phyloP scores from a whole-genome alignment of 1,140 invertebrate genomes.

The Aleiodes sp. region DNA sequence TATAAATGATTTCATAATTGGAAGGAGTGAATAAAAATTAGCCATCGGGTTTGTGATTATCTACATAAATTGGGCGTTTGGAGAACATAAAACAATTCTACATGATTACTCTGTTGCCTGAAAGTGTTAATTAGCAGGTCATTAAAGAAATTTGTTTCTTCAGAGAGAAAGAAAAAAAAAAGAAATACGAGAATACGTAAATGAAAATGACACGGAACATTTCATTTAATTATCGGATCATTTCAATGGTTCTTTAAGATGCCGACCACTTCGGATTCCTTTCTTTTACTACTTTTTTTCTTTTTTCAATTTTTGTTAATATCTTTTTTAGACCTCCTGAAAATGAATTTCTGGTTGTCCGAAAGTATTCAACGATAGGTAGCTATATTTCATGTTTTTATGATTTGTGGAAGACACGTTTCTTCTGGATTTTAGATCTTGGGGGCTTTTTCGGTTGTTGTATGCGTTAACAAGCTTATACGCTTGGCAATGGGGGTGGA shows the following conservation, averaged over 20 bases:
- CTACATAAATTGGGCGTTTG: too few species aligned
- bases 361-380: conserved; percentile 25
- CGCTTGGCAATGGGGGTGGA: conserved; percentile 3
- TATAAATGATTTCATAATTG: too few species aligned
- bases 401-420: conserved; percentile 38
- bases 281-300: background rate
- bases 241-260: background rate
- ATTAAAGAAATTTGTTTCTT: background rate
- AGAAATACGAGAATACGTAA: background rate
- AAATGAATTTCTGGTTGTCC: conserved; percentile 25
- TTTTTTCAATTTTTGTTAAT: too few species aligned
- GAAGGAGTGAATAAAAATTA: too few species aligned
- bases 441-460: conserved; percentile 21
- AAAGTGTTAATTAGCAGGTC: conserved; percentile 19
- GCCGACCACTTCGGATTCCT: background rate
- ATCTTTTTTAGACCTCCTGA: background rate
- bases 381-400: conserved; percentile 36
- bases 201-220: conserved; percentile 11
- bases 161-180: background rate
- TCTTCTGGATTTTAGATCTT: conserved; percentile 1
- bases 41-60: background rate
- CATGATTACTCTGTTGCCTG: too few species aligned
- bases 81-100: background rate
- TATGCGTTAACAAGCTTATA: conserved; percentile 32
- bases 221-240: conserved; percentile 13